Conservation (phyloP, 53 echinoderm and acorn worm species). For the Astropecten irregularis region DNA sequence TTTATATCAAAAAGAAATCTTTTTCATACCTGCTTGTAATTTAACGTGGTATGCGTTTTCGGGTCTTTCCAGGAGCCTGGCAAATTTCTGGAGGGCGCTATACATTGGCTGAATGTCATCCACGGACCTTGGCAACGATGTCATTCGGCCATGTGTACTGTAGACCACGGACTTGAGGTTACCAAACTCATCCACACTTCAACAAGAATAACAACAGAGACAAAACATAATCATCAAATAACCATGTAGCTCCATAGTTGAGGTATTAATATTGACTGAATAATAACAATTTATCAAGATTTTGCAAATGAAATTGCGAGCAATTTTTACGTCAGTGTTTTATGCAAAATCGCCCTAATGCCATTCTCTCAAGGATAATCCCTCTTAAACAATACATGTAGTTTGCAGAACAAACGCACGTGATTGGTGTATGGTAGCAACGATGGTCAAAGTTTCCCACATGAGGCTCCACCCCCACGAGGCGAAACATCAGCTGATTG, state of each 20-base stretch:
- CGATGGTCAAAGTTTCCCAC: conserved; percentile 28
- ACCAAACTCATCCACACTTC: conserved; percentile 12
- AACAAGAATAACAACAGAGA: too few relatives aligned
- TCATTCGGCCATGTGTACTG: conserved; percentile 61
- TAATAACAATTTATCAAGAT: too few relatives aligned
- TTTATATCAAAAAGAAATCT: neutral
- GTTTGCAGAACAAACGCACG: conserved; percentile 1
- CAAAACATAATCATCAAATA: neutral
- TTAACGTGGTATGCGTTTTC: conserved; percentile 42
- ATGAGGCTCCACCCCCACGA: conserved; percentile 44
- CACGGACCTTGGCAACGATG: conserved; percentile 43
- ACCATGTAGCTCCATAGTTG: neutral
- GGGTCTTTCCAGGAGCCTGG: conserved; percentile 41
- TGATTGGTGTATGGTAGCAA: neutral
- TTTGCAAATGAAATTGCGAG: too few relatives aligned
- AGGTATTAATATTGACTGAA: too few relatives aligned
- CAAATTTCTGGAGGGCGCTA: conserved; percentile 37
- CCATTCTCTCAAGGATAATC: too few relatives aligned
- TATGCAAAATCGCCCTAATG: too few relatives aligned
- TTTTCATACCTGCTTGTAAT: conserved; percentile 45
- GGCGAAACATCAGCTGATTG: conserved; percentile 38
- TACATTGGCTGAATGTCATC: conserved; percentile 53
- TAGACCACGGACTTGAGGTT: conserved; percentile 29
- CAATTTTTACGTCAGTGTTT: too few relatives aligned
- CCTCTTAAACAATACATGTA: too few relatives aligned